Percentiles rank a stretch among this genome's conserved stretches.
Evolutionary conservation across 2,113 vertebrate species (phyloP).

Genomic region (Sebastes schlegelii): DNA sequence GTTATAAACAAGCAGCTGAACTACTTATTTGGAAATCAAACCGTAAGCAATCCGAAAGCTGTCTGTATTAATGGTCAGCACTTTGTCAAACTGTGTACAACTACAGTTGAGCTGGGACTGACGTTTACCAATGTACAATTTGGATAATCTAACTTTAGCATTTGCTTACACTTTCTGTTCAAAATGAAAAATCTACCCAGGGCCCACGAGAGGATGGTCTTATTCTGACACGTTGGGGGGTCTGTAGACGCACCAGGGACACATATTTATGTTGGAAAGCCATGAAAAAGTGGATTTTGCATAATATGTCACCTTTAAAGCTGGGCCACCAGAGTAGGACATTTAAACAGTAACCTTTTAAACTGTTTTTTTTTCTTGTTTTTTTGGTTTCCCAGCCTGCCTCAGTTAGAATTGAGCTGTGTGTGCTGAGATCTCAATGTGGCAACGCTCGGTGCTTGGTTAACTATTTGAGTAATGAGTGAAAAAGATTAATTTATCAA

Average conservation of each 20-base stretch:
- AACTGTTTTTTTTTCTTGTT: not conserved
- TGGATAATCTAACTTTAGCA: no score
- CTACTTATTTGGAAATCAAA: no score
- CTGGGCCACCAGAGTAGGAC: not conserved
- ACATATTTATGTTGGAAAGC: not conserved
- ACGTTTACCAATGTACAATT: no score
- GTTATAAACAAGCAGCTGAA: not conserved
- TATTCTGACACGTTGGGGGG: not conserved
- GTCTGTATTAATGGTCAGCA: no score
- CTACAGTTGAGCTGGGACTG: no score
- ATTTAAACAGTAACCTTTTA: not conserved
- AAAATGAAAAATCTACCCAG: no score
- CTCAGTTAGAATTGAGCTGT: slow-evolving; percentile 20
- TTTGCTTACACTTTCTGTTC: no score
- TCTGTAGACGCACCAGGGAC: not conserved
- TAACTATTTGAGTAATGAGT: slow-evolving; percentile 50
- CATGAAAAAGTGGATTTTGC: not conserved
- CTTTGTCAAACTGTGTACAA: no score
- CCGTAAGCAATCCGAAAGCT: no score
- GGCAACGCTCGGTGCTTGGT: slow-evolving; percentile 32
- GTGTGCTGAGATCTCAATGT: slow-evolving; percentile 1
- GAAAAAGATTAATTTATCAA: slow-evolving; percentile 37
- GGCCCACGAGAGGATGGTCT: no score
- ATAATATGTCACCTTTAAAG: not conserved
- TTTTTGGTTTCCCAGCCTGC: not conserved